Conservation (phyloP, 2,113 vertebrate species). For the Fukomys damarensis region DNA sequence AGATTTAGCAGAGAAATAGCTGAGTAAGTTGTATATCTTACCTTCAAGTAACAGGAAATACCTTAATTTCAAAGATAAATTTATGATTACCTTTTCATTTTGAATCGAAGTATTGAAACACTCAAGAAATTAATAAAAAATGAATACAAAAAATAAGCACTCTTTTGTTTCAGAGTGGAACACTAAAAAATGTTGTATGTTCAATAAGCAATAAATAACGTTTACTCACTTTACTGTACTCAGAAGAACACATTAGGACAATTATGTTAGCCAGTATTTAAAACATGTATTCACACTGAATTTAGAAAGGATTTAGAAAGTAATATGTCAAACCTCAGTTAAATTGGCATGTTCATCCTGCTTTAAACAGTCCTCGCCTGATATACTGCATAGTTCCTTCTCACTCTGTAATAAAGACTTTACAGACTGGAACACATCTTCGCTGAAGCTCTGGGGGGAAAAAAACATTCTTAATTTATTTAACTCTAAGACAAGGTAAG, state of each 20-base stretch:
- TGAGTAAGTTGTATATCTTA: not conserved
- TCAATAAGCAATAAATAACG: not conserved
- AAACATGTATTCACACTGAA: not conserved
- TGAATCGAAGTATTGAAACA: constrained; percentile 49
- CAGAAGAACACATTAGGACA: not conserved
- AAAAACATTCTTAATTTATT: constrained; percentile 51
- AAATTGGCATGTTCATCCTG: constrained; percentile 84
- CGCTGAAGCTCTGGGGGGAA: constrained; percentile 89
- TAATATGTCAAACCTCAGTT: constrained; percentile 90
- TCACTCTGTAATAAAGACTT: constrained; percentile 93
- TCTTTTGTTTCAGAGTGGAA: constrained; percentile 39
- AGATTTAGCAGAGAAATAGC: not conserved
- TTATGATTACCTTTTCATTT: constrained; percentile 2
- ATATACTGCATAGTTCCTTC: constrained; percentile 92
- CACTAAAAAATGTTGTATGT: not conserved
- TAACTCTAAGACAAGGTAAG: constrained; percentile 22
- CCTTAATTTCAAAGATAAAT: constrained; percentile 38
- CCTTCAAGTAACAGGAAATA: not conserved
- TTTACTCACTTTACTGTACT: not conserved
- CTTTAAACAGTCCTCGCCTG: constrained; percentile 87
- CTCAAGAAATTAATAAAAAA: constrained; percentile 39
- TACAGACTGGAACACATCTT: constrained; percentile 89
- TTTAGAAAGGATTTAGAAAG: constrained; percentile 44
- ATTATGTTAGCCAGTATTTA: not conserved
- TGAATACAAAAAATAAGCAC: not conserved